phyloP scores from a whole-genome alignment of 2,797 vertebrate genomes.

The Malacoctenus gilli region DNA sequence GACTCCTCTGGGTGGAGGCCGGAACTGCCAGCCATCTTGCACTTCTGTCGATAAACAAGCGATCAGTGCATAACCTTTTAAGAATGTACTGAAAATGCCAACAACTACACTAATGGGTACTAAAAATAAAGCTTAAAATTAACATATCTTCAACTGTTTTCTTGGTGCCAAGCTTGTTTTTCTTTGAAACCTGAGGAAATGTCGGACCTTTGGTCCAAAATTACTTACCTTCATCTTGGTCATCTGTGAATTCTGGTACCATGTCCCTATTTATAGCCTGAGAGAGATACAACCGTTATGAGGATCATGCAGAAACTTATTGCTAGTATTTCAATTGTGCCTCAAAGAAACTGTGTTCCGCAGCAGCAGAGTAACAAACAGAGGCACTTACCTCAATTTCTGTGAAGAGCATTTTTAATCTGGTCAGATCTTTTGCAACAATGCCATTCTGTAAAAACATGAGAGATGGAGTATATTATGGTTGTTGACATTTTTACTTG shows the following conservation, averaged over 20 bases:
- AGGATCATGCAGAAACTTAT: no score
- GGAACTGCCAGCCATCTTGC: constrained; percentile 95
- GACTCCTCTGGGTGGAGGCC: constrained; percentile 95
- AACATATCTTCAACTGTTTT: neutral
- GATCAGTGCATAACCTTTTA: neutral
- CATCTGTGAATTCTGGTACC: constrained; percentile 88
- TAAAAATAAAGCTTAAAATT: no score
- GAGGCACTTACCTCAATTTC: constrained; percentile 91
- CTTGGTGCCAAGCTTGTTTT: neutral
- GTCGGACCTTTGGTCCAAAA: neutral
- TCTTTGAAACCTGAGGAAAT: neutral
- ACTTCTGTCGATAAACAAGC: constrained; percentile 73
- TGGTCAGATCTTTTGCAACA: constrained; percentile 95
- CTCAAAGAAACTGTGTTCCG: no score
- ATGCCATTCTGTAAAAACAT: constrained; percentile 89
- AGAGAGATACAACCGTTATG: constrained; percentile 9
- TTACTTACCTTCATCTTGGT: constrained; percentile 91
- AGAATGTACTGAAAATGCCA: no score
- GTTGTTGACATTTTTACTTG: no score
- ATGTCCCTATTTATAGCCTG: constrained; percentile 89
- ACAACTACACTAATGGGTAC: no score
- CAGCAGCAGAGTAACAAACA: neutral
- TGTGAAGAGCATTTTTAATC: constrained; percentile 94
- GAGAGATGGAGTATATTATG: neutral
- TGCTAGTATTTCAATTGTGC: no score